Base-by-base conservation (phyloP, 1,140 invertebrate genomes). In the Augochlora pura region DNA sequence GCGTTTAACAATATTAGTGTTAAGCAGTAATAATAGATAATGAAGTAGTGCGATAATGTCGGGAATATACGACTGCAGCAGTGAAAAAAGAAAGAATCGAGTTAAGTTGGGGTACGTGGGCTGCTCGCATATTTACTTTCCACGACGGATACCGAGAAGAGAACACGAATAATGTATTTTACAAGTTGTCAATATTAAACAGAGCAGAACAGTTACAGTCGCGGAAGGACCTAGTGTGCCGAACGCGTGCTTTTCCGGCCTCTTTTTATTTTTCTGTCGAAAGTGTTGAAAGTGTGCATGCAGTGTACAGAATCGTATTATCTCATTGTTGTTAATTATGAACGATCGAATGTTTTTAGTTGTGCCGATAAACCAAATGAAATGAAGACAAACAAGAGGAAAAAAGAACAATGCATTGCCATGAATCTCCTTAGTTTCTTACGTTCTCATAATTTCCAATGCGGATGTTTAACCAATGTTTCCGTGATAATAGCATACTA, bases 361-460 rank as follows among this genome's bases (percentile, higher is more conserved):
- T 25, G 52, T 38, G 39, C 32, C 67, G 42, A 70, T 38, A 54
- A 16, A 74, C 42, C 32, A 49, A 77, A 63, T 62, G 75, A 77
- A 59, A 77, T 77, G 75, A 77, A 71, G 75, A 71, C 42, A 23
- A 70, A 70, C 8, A 77, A 77, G 52, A 60, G 59, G 25, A 77
- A 77, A 69, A 77, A 71, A 69, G 42, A 63, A 62, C 39, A 12
- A 77, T 62, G 42, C 14, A 18, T 49, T 49, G n/a, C 18, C 60
- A 23, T 21, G 23, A 69, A 25, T 4, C 16, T 63, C 18, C 38
- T 32, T 10, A 10, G 21, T 18, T 42, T 9, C 14, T 16, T 5
- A 21, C 7, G n/a, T 54, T 42, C 9, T 39, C 14, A 6, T 65
- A n/a, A 32, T 39, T 54, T 65, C 54, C 64, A 54, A 10, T 63